Conservation (phyloP, 2,888 invertebrate species). For the Coelopa pilipes region DNA sequence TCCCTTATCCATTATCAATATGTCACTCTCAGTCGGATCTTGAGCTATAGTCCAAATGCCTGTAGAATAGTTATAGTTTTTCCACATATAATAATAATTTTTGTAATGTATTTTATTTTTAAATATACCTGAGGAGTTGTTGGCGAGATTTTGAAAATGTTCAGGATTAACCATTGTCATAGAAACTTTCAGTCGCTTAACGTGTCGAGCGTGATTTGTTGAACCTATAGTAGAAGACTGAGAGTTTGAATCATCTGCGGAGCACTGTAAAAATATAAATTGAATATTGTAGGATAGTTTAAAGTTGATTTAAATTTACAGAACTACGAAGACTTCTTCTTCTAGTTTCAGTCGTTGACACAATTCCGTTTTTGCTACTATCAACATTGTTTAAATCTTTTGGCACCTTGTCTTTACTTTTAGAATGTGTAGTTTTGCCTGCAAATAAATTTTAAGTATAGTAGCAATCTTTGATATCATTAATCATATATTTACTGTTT, state of each 20-base stretch:
- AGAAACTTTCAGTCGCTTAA: conserved; percentile 42
- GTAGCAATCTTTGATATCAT: background rate
- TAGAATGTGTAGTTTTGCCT: background rate
- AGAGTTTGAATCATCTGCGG: background rate
- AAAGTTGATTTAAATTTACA: background rate
- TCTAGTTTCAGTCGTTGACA: too few species aligned
- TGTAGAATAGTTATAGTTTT: conserved; percentile 16
- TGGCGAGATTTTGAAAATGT: conserved; percentile 37
- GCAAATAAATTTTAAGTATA: background rate
- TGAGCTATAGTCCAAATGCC: conserved; percentile 69
- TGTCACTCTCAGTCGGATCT: conserved; percentile 66
- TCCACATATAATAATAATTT: background rate
- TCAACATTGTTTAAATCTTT: conserved; percentile 28
- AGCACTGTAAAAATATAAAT: background rate
- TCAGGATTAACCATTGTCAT: conserved; percentile 48
- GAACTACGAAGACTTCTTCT: background rate
- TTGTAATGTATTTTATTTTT: background rate
- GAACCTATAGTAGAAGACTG: background rate
- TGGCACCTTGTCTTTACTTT: conserved; percentile 5
- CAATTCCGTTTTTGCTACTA: too few species aligned
- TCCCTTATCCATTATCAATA: conserved; percentile 69
- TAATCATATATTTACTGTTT: background rate
- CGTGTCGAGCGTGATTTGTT: conserved; percentile 11
- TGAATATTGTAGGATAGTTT: background rate
- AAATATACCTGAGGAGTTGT: conserved; percentile 41